Conservation (phyloP, 2,113 vertebrate species). For the Holacanthus passer region DNA sequence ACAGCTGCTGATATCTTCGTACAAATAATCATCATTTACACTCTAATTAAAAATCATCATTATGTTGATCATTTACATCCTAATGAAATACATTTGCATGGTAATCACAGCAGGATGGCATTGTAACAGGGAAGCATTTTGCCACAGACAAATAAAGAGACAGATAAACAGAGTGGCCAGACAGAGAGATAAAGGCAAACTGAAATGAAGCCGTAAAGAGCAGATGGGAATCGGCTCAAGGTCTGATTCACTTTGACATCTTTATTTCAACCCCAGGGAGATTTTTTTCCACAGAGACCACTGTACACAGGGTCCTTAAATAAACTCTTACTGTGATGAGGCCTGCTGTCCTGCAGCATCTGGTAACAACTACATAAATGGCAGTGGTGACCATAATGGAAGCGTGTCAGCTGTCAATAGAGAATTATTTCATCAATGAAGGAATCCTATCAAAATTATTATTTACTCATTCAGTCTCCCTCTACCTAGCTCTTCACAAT, state of each 20-base stretch:
- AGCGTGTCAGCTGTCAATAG: conserved; percentile 53
- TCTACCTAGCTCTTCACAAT: neutral
- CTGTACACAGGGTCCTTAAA: conserved; percentile 25
- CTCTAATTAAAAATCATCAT: conserved; percentile 77
- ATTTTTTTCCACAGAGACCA: conserved; percentile 14
- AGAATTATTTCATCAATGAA: conserved; percentile 44
- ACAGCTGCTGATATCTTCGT: conserved; percentile 70
- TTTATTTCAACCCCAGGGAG: conserved; percentile 40
- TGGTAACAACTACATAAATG: conserved; percentile 44
- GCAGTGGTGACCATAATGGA: conserved; percentile 39
- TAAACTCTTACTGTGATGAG: conserved; percentile 29
- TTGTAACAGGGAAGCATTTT: conserved; percentile 54
- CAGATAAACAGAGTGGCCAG: conserved; percentile 23
- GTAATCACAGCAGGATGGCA: conserved; percentile 62
- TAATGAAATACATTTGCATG: conserved; percentile 78
- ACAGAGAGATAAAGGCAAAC: conserved; percentile 45
- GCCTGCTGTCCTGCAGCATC: conserved; percentile 35
- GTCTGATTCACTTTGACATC: conserved; percentile 60
- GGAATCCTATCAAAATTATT: conserved; percentile 46
- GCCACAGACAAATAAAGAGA: conserved; percentile 60
- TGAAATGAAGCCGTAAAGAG: conserved; percentile 43
- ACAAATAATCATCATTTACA: conserved; percentile 76
- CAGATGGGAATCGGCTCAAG: conserved; percentile 69
- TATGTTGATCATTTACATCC: conserved; percentile 75
- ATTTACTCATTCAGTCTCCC: conserved; percentile 22